Evolutionary conservation across 1,140 invertebrate species (phyloP).

Genomic region (Brachionus plicatilis): DNA sequence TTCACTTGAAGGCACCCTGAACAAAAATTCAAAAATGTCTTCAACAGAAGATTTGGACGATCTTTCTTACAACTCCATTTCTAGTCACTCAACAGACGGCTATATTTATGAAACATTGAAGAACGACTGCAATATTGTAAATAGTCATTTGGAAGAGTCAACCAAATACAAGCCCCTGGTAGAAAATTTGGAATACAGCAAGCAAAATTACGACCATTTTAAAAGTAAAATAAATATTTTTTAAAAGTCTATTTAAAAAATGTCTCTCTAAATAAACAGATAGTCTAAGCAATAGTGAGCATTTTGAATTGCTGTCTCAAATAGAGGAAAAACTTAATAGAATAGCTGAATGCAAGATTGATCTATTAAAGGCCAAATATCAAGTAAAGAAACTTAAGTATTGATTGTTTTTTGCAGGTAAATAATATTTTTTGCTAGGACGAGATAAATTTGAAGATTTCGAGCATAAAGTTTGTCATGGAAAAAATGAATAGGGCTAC

Average conservation of each 20-base stretch:
- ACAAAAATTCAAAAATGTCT: neutral
- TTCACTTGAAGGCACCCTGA: neutral
- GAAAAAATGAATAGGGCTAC: conserved; percentile 11
- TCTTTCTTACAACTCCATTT: neutral
- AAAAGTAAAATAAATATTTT: neutral
- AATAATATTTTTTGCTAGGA: neutral
- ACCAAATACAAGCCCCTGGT: neutral
- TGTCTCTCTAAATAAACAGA: neutral
- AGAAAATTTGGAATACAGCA: conserved; percentile 19
- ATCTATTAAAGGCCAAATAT: conserved; percentile 28
- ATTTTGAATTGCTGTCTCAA: neutral
- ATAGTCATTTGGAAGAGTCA: neutral
- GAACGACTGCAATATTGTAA: neutral
- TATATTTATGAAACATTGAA: neutral
- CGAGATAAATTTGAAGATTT: conserved; percentile 19
- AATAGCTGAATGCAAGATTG: conserved; percentile 8
- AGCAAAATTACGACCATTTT: neutral
- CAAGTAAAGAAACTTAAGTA: neutral
- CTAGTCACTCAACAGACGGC: conserved; percentile 2
- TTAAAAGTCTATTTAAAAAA: neutral
- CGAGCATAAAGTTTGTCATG: conserved; percentile 19
- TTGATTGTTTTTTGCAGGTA: neutral
- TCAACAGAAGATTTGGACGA: conserved; percentile 8
- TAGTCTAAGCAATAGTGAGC: neutral
- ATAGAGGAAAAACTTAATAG: conserved; percentile 17